Conservation (phyloP, 1,140 invertebrate species). For the Aphaenogaster floridana region DNA sequence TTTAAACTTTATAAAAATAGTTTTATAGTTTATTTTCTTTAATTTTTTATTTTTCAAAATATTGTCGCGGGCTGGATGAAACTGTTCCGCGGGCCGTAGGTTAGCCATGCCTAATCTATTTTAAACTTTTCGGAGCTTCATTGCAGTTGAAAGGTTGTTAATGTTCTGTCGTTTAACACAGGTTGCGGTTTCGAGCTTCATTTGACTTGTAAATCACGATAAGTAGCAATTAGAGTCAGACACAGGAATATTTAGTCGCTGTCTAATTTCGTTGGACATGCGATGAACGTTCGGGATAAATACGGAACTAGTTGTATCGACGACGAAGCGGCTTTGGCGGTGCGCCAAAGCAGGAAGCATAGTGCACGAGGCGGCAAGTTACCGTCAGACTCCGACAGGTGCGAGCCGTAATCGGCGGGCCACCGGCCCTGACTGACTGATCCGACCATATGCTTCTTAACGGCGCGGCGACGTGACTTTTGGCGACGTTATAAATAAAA, state of each 20-base stretch:
- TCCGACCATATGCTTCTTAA: constrained; percentile 35
- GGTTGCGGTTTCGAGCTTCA: neutral
- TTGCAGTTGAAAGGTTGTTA: too few relatives aligned
- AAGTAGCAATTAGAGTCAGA: neutral
- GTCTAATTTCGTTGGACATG: constrained; percentile 30
- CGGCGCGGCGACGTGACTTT: constrained; percentile 2
- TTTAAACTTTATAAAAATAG: too few relatives aligned
- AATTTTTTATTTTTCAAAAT: too few relatives aligned
- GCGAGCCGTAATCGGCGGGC: constrained; percentile 24
- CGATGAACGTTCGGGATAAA: constrained; percentile 55
- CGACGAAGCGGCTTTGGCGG: constrained; percentile 41
- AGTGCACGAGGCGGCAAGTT: constrained; percentile 23
- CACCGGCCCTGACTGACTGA: constrained; percentile 43
- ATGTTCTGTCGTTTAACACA: neutral
- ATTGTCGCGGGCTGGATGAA: too few relatives aligned
- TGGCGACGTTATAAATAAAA: constrained; percentile 67
- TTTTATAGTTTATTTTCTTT: too few relatives aligned
- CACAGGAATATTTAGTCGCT: neutral
- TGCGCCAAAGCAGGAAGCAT: constrained; percentile 56
- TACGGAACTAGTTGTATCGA: constrained; percentile 46
- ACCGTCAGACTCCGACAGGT: constrained; percentile 62
- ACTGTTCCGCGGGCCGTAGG: too few relatives aligned
- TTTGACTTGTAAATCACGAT: neutral
- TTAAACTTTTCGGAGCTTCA: neutral
- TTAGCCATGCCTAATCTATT: too few relatives aligned